Evolutionary conservation across 1,140 invertebrate species (phyloP), one percentile per base, ranked within the genome.

Genomic region (Drosophila parvula): DNA sequence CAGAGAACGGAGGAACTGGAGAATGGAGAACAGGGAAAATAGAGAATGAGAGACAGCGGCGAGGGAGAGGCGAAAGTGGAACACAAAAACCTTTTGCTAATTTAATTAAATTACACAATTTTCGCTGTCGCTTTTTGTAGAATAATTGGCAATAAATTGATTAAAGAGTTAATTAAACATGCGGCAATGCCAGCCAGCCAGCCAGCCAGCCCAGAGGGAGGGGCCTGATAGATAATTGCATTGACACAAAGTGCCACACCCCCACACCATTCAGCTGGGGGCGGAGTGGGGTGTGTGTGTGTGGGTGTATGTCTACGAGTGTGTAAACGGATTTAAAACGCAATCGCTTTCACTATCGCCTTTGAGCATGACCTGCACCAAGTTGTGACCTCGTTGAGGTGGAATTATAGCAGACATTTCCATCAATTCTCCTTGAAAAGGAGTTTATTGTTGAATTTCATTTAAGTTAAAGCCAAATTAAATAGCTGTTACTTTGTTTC

Each of bases 101-200:
- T 81, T 86, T 86, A 86, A 86, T 86, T 86, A 88, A 86, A 88
- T 86, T 86, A 88, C 74, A 82, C 71, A 65, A 86, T 86, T 88
- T 86, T 82, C 83, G 80, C 76, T 83, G 82, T 64, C 83, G 83
- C 82, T 86, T 77, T 86, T 88, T 88, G 82, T 79, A 69, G 62
- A 86, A 88, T 86, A 86, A 86, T 86, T 86, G 83, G 79, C 83
- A 86, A 86, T 86, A 86, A 86, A 86, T 86, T 86, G 79, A 86
- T 86, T 86, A 86, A 86, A 88, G 83, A 79, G 76, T 86, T 84
- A 86, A 86, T 86, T 86, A 86, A 86, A 86, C 67, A 75, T 71
- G 63, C 74, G 81, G 81, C 68, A 36, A 58, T 71, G 68, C 34
- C 68, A 69, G 63, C 64, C 27, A 38, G 30, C 16, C 8, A 16